phyloP scores from a whole-genome alignment of 2,888 invertebrate species.

The Poecilus cupreus region DNA sequence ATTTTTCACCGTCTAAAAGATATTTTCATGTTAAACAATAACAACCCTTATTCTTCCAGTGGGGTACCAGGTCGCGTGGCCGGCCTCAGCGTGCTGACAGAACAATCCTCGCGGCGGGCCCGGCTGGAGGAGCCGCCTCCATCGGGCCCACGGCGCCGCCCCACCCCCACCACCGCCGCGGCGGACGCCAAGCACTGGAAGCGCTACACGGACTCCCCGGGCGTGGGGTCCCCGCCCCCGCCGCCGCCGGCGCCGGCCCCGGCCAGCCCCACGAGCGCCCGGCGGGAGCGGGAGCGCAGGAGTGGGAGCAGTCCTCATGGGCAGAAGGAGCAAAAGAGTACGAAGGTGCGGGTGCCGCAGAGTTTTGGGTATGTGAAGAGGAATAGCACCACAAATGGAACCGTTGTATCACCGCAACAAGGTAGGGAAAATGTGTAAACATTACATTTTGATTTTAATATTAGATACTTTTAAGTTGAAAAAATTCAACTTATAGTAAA shows the following conservation, averaged over 20 bases:
- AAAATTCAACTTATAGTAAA: too few species aligned
- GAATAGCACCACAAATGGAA: constrained; percentile 75
- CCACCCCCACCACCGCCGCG: constrained; percentile 56
- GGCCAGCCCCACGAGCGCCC: constrained; percentile 70
- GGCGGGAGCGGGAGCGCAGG: constrained; percentile 69
- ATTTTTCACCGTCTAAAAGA: too few species aligned
- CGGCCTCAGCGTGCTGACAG: constrained; percentile 76
- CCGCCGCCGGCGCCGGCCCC: constrained; percentile 77
- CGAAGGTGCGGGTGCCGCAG: constrained; percentile 83
- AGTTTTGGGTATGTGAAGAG: constrained; percentile 91
- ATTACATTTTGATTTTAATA: too few species aligned
- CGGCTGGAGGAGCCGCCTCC: constrained; percentile 73
- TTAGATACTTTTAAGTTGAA: too few species aligned
- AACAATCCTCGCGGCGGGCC: constrained; percentile 76
- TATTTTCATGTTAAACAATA: too few species aligned
- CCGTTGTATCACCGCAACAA: constrained; percentile 19
- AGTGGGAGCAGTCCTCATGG: constrained; percentile 69
- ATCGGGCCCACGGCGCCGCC: constrained; percentile 67
- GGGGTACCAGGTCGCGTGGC: constrained; percentile 67
- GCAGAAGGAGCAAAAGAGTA: constrained; percentile 68
- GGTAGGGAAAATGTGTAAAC: too few species aligned
- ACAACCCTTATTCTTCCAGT: not conserved
- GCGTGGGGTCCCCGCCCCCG: constrained; percentile 77
- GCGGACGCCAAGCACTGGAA: constrained; percentile 74
- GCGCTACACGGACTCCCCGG: constrained; percentile 80